Base-by-base conservation (phyloP, 2,113 vertebrate species). In the Chamaea fasciata region DNA sequence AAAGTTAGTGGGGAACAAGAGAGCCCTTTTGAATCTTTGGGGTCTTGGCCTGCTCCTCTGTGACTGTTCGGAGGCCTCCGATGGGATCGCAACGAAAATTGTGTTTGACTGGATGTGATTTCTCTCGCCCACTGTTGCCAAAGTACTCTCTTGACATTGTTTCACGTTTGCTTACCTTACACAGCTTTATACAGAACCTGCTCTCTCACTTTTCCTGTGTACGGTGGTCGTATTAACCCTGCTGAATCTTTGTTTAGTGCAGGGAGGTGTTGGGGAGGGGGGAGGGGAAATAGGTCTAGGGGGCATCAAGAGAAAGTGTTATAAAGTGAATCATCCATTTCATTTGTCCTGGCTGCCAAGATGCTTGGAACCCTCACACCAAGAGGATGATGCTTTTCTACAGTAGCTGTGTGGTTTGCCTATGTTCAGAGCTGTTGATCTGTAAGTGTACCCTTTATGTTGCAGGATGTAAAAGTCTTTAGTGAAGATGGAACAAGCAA, bases 401-500 rank as follows among this genome's bases (percentile, higher is more conserved):
- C n/a, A 0, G 76, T 80, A 91, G 83, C 91, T 89, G 84, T 92
- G 82, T 82, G 83, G 69, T 79, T 92, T 82, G 49, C 79, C 22
- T 41, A 22, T 95, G 78, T 92, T 81, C 52, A 46, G 79, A 78
- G 83, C 57, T 87, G 53, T 87, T 97, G 81, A 97, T 92, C 93
- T 90, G 55, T 86, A 94, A 80, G 65, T 89, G 56, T 97, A 86
- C 76, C 83, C 87, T 97, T 97, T 97, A 76, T 97, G 75, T 98
- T 98, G 70, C 97, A 99, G 99, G 99, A 99, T 96, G 98, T 99
- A 95, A 99, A 99, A 98, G 98, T 99, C 98, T 99, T 99, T 96
- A 98, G 98, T 94, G 99, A 99, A 98, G 99, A 99, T 91, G 99
- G 99, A 88, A 98, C 98, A 76, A 98, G 99, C 96, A 99, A 99